A percentile compares a stretch with the other conserved stretches of the same genome.
phyloP scores from a whole-genome alignment of 2,113 vertebrate genomes.

The Nothoprocta perdicaria region DNA sequence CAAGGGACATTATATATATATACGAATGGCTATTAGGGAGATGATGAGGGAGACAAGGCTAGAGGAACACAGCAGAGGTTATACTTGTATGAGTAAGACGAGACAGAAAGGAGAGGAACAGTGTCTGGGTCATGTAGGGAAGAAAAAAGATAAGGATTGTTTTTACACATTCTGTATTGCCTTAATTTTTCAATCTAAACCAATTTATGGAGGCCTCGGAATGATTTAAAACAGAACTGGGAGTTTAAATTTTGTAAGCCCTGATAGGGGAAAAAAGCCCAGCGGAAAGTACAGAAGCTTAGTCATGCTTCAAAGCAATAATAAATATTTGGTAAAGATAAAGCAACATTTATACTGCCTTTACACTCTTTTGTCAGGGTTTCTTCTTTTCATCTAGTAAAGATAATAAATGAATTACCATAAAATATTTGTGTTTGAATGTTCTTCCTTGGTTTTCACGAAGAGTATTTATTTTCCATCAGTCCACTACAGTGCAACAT shows the following conservation, averaged over 20 bases:
- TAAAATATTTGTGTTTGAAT: conserved; percentile 64
- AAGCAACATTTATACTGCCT: conserved; percentile 43
- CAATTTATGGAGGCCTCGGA: background rate
- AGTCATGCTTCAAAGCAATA: conserved; percentile 42
- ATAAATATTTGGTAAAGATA: conserved; percentile 50
- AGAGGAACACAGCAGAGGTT: background rate
- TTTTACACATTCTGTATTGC: background rate
- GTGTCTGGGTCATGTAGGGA: background rate
- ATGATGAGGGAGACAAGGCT: background rate
- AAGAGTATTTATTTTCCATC: conserved; percentile 75
- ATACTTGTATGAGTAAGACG: background rate
- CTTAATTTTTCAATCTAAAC: background rate
- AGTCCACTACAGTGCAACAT: conserved; percentile 61
- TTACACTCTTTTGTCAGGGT: conserved; percentile 33
- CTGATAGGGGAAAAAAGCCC: background rate
- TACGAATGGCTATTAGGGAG: background rate
- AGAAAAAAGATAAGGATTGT: background rate
- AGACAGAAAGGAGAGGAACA: background rate
- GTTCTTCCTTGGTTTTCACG: conserved; percentile 68
- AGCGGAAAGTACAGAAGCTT: background rate
- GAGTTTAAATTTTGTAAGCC: background rate
- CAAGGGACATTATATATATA: background rate
- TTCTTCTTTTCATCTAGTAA: conserved; percentile 24
- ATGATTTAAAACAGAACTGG: background rate
- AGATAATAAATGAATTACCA: conserved; percentile 58